Base-by-base conservation (phyloP, 2,888 invertebrate species). In the Caenorhabditis angaria region DNA sequence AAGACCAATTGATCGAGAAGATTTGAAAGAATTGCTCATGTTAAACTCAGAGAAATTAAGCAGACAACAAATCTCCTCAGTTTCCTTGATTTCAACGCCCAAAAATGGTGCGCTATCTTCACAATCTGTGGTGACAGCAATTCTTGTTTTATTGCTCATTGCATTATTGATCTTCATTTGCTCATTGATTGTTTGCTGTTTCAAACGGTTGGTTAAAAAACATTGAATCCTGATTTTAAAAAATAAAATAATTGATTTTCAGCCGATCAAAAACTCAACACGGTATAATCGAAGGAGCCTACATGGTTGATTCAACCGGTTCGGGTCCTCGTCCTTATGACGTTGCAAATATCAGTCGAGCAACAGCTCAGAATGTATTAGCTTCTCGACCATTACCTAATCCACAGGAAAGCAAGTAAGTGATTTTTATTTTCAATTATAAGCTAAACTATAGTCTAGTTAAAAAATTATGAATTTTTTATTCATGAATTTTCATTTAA, bases 251-350 rank as follows among this genome's bases (percentile, higher is more conserved):
- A 0, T 3, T 32, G 22, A 20, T 51, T 57, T 65, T 24, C 65
- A 65, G 71, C 35, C 60, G 71, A 1, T 57, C 63, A 1, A 50
- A 60, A n/a, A 57, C 58, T 18, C 4, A 18, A 2, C 4, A 2
- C 14, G 58, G 8, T 22, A 47, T 64, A 51, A 25, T 58, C 29
- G 66, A 71, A 57, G 71, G 71, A 14, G 48, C 71, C 28, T 87
- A 87, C 66, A 87, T 87, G 87, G 78, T 84, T 51, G 82, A 82
- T 60, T 78, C 76, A 25, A 60, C 67, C 8, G 72, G 80, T 14
- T 76, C 77, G 4, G 83, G 84, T 1, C 87, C 87, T 14, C 67
- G 85, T 18, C 87, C 87, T 0, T 87, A 86, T 68, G 85, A 87
- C 62, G 86, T 87, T 10, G 82, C 83, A 57, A 72, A 81, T 32